Percentiles rank a stretch among this genome's conserved stretches.
phyloP scores from a whole-genome alignment of 2,113 vertebrate species.

The Podiceps cristatus region DNA sequence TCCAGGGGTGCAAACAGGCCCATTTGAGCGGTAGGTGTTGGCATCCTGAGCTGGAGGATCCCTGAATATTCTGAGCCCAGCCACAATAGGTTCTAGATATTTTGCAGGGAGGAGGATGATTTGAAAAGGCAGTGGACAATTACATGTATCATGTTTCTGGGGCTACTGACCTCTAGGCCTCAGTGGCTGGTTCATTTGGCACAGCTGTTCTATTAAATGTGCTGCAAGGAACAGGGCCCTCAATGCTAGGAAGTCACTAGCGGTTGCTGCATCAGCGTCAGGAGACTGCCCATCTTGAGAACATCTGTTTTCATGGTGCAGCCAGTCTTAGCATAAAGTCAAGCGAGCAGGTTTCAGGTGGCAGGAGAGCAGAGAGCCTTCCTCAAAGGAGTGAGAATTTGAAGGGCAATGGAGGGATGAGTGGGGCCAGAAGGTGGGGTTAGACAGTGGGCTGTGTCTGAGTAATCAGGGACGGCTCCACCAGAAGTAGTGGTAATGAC shows the following conservation, averaged over 20 bases:
- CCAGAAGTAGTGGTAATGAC: neutral
- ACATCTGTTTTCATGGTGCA: neutral
- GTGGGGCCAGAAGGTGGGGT: neutral
- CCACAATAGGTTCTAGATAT: too few species aligned
- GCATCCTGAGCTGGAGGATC: neutral
- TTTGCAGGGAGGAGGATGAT: neutral
- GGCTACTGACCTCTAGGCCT: neutral
- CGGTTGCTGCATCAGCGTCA: neutral
- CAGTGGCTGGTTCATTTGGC: neutral
- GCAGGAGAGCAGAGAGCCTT: neutral
- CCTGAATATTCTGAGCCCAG: neutral
- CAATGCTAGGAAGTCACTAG: rapidly evolving
- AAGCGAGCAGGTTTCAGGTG: neutral
- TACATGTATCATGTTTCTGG: rapidly evolving
- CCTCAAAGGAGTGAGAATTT: neutral
- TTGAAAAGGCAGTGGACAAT: neutral
- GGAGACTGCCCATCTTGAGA: neutral
- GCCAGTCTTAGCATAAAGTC: neutral
- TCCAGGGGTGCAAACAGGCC: neutral
- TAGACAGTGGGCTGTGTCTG: neutral
- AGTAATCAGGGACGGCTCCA: neutral
- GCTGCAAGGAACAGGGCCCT: neutral
- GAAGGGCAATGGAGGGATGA: neutral
- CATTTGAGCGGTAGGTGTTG: neutral
- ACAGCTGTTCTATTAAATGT: neutral